Evolutionary conservation across 2,113 vertebrate genomes (phyloP).

Genomic region (Sardina pilchardus): DNA sequence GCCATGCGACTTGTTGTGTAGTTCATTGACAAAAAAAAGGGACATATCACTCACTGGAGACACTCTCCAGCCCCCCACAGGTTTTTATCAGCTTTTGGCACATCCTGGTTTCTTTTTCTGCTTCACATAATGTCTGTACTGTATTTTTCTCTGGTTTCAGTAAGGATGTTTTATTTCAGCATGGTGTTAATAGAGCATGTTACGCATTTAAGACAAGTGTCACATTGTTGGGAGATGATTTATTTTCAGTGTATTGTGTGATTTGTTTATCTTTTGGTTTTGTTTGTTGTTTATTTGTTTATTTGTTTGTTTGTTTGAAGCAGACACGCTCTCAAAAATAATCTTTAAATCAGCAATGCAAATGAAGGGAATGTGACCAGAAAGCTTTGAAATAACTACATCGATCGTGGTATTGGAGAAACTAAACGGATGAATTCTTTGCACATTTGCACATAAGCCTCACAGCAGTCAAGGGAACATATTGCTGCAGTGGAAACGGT

Average conservation of each 20-base stretch:
- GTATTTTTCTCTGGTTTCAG: conserved; percentile 23
- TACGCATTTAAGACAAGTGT: conserved; percentile 29
- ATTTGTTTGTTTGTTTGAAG: neutral
- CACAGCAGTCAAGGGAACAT: neutral
- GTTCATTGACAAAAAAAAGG: conserved; percentile 55
- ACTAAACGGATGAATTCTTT: neutral
- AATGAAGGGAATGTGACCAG: conserved; percentile 14
- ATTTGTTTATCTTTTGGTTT: neutral
- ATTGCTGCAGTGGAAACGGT: neutral
- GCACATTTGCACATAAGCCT: neutral
- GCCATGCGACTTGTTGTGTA: conserved; percentile 60
- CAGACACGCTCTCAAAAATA: neutral
- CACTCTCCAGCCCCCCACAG: neutral
- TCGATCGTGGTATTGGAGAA: neutral
- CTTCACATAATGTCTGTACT: conserved; percentile 38
- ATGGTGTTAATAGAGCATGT: conserved; percentile 32
- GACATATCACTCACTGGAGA: conserved; percentile 49
- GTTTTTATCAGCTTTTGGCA: neutral
- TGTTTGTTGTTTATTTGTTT: neutral
- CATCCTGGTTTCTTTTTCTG: neutral
- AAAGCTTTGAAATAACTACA: conserved; percentile 13
- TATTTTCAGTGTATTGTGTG: conserved; percentile 27
- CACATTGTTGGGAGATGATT: conserved; percentile 22
- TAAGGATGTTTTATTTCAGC: conserved; percentile 27
- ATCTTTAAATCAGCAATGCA: conserved; percentile 17